These are phyloP conservation scores for Mesocricetus auratus DNA, from an alignment of 2,113 vertebrate species.

Conservation along the genomic window DNA sequence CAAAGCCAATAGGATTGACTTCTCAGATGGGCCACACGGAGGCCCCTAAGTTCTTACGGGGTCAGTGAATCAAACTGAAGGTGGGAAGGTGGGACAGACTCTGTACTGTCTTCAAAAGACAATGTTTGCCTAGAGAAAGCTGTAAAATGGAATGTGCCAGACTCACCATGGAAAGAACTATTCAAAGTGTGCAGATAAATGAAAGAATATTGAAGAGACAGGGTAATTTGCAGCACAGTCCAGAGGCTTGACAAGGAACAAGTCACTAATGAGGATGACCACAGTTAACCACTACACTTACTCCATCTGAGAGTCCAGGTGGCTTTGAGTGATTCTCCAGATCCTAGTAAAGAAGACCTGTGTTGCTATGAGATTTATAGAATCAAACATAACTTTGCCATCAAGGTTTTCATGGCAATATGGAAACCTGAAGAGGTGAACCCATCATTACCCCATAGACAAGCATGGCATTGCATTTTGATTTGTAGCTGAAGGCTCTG, in stretches of 20 bases:
- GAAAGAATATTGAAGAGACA: not conserved
- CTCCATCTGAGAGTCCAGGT: not conserved
- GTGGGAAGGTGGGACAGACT: not conserved
- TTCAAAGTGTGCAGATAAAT: not conserved
- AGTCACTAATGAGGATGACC: not conserved
- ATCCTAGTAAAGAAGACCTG: not conserved
- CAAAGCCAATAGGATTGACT: not conserved
- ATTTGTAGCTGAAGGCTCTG: not conserved
- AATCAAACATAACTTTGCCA: not conserved
- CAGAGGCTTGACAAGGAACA: not conserved
- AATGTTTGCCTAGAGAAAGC: not conserved
- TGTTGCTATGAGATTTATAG: not conserved
- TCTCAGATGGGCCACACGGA: not conserved
- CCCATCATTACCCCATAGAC: not conserved
- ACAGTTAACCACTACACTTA: accelerated
- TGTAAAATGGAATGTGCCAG: not conserved
- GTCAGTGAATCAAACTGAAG: not conserved
- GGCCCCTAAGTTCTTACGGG: not conserved
- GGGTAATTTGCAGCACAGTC: not conserved
- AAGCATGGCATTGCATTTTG: not conserved
- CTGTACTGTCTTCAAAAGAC: not conserved
- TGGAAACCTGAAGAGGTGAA: not conserved
- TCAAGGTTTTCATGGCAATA: not conserved
- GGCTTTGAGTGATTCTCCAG: not conserved
- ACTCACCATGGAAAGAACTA: not conserved